Percentiles rank a stretch among this genome's conserved stretches.
Conservation (phyloP, 2,113 vertebrate species). For the Columba janthina region DNA sequence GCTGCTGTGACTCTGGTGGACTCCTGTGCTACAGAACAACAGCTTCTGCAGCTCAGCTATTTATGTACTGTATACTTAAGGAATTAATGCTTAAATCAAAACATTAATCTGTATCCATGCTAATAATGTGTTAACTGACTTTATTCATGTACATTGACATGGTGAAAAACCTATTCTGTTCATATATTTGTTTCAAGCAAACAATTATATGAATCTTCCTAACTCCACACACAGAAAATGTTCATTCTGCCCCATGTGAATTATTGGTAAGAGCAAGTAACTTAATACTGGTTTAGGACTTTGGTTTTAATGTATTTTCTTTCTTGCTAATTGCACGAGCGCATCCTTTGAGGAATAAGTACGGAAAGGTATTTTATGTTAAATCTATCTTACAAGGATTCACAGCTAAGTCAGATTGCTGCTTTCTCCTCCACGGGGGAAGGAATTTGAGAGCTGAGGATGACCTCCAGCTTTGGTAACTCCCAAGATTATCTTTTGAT, state of each 20-base stretch:
- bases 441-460: neutral
- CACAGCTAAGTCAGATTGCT: neutral
- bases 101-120: too few relatives aligned
- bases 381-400: neutral
- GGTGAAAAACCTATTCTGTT: neutral
- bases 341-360: neutral
- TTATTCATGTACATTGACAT: neutral
- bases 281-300: neutral
- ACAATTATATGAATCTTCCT: neutral
- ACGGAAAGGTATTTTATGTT: neutral
- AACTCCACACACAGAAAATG: neutral
- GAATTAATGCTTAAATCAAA: neutral
- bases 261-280: neutral
- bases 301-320: neutral
- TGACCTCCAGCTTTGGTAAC: slow-evolving; percentile 12
- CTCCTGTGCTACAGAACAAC: neutral
- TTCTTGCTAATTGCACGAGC: neutral
- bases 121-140: neutral
- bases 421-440: neutral
- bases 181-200: neutral
- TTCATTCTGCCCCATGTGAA: neutral
- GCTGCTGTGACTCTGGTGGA: neutral
- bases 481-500: slow-evolving; percentile 18
- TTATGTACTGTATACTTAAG: neutral
- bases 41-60: neutral